Evolutionary conservation across 2,888 invertebrate genomes (phyloP).

Genomic region (Epistrophe grossulariae): DNA sequence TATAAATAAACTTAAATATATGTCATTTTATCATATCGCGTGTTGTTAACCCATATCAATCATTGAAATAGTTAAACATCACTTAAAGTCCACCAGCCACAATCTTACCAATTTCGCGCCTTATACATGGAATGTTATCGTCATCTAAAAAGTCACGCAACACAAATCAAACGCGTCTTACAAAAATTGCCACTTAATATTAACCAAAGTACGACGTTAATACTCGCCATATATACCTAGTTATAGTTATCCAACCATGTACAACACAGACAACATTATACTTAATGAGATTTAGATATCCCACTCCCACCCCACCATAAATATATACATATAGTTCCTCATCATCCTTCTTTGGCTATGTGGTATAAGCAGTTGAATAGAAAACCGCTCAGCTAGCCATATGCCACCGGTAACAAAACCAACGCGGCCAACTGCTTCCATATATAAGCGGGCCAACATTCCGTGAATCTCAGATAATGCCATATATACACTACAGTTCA

Average conservation of each 20-base stretch:
- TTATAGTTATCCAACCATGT: conserved; percentile 14
- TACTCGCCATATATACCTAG: conserved; percentile 26
- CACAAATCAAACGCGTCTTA: conserved; percentile 53
- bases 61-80: conserved; percentile 50
- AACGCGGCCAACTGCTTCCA: background rate
- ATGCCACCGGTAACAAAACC: conserved; percentile 28
- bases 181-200: conserved; percentile 69
- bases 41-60: conserved; percentile 19
- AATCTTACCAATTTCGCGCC: background rate
- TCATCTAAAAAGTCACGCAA: conserved; percentile 64
- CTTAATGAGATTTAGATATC: conserved; percentile 62
- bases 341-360: background rate
- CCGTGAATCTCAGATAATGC: conserved; percentile 68
- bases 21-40: conserved; percentile 2
- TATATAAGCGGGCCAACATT: conserved; percentile 1
- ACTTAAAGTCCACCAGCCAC: conserved; percentile 18
- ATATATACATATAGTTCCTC: background rate
- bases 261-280: conserved; percentile 20
- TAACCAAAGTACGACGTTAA: conserved; percentile 61
- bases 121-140: conserved; percentile 1
- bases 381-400: conserved; percentile 48
- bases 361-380: background rate
- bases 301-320: too few species aligned
- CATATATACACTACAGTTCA: conserved; percentile 4
- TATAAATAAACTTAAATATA: too few species aligned